Conservation (phyloP, 2,888 invertebrate genomes). For the Macaria notata region DNA sequence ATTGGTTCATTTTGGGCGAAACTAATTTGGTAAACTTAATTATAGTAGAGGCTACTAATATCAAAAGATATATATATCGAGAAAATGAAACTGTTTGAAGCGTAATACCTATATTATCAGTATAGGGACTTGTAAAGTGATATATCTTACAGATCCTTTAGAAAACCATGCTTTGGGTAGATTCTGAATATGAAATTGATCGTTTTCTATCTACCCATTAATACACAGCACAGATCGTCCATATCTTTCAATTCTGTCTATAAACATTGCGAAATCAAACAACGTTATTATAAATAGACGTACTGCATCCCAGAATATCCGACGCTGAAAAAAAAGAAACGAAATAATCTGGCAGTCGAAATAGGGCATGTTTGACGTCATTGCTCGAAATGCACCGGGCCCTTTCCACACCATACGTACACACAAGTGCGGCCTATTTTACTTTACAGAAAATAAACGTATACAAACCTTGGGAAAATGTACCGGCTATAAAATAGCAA, state of each 20-base stretch:
- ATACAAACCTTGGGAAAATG: conserved; percentile 18
- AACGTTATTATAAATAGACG: conserved; percentile 11
- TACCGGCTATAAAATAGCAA: conserved; percentile 16
- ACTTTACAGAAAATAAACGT: conserved; percentile 36
- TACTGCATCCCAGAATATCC: conserved; percentile 43
- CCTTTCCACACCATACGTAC: conserved; percentile 41
- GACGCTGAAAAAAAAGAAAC: conserved; percentile 14
- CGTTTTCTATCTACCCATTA: no score
- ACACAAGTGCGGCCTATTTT: conserved; percentile 57
- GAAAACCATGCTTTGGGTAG: no score
- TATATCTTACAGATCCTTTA: no score
- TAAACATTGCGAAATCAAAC: conserved; percentile 10
- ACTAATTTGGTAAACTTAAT: not conserved
- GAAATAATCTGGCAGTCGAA: conserved; percentile 33
- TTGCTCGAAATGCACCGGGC: conserved; percentile 56
- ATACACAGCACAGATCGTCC: no score
- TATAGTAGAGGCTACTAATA: not conserved
- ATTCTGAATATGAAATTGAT: no score
- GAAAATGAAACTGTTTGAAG: no score
- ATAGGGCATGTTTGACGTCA: conserved; percentile 69
- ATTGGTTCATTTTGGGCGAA: conserved; percentile 9
- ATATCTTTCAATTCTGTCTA: not conserved
- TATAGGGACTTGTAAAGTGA: no score
- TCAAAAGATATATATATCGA: not conserved
- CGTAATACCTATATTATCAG: no score